Evolutionary conservation across 2,888 invertebrate genomes (phyloP), one percentile per base, ranked within the genome.

Genomic region (Piscicola geometra): DNA sequence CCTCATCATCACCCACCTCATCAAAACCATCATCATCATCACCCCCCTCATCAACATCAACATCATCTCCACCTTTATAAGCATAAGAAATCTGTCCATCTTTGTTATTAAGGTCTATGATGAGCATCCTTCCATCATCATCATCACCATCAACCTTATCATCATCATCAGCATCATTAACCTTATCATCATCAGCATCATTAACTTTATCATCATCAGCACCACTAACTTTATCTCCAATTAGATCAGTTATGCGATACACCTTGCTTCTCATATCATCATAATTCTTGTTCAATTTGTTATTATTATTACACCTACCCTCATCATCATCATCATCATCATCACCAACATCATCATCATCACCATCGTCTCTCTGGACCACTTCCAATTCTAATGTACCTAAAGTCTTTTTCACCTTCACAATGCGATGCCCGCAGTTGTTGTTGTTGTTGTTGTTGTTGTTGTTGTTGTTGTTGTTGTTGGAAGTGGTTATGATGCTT

Each of bases 321-420:
- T 35, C 25, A 35, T 67, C 75, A 25, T 66, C 35, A 66, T 25
- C 67, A 67, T 47, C 66, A 36, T 41, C 52, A 60, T 47, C 67
- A 41, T 68, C 28, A 68, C n/a, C 47, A 28, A 30, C 28, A 66
- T 75, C 66, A 36, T 41, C 52, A 28, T 69, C 67, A 28, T 75
- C 28, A 67, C 30, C 52, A 47, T 33, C 47, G 1, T 72, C 50
- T 47, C 47, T 1, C 30, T 71, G 12, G 15, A 30, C 71, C 36
- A 18, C 36, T 5, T 71, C 71, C 9, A 47, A 47, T 47, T 47
- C 50, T 21, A 47, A 47, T 47, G 50, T 15, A 47, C 50, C 21
- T 47, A 47, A 47, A 47, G 12, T 47, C 21, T 47, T 9, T 47
- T 47, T 47, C 12, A 47, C 21, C 21, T 47, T 47, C 21, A 47